Evolutionary conservation across 2,888 invertebrate genomes (phyloP).

Genomic region (Brachylomia viminalis): DNA sequence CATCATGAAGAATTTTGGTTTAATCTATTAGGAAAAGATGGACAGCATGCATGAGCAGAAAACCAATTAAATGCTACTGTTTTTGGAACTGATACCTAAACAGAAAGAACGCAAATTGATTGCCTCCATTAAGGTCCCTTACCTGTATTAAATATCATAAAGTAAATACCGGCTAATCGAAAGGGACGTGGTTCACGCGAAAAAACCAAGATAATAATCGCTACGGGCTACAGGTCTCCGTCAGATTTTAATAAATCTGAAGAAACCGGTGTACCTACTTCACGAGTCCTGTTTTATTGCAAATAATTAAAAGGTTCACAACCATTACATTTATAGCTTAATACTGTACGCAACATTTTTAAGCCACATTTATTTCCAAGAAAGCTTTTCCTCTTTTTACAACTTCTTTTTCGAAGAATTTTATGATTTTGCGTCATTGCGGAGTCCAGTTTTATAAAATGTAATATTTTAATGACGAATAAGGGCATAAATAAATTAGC

Average conservation of each 20-base stretch:
- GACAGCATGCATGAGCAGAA: background rate
- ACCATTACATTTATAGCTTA: conserved; percentile 50
- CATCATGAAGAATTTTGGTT: background rate
- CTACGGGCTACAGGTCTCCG: conserved; percentile 13
- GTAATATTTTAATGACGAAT: conserved; percentile 28
- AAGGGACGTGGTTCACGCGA: background rate
- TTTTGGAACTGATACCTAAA: conserved; percentile 12
- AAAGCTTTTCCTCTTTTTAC: conserved; percentile 12
- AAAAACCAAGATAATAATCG: conserved; percentile 29
- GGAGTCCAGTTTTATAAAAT: conserved; percentile 31
- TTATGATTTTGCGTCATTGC: conserved; percentile 19
- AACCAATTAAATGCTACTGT: conserved; percentile 17
- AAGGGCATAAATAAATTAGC: conserved; percentile 38
- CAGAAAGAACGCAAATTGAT: conserved; percentile 22
- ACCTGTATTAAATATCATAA: conserved; percentile 26
- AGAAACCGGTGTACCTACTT: conserved; percentile 13
- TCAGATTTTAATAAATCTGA: conserved; percentile 39
- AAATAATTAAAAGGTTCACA: conserved; percentile 39
- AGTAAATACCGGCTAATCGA: conserved; percentile 30
- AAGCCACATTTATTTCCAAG: conserved; percentile 17
- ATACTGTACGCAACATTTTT: conserved; percentile 33
- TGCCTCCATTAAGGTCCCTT: conserved; percentile 1
- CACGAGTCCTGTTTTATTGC: conserved; percentile 35
- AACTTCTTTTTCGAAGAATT: conserved; percentile 32
- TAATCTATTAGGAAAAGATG: background rate